Percentiles rank a stretch among this genome's conserved stretches.
Evolutionary conservation across 2,888 invertebrate genomes (phyloP).

Genomic region (Dynastes tityus): DNA sequence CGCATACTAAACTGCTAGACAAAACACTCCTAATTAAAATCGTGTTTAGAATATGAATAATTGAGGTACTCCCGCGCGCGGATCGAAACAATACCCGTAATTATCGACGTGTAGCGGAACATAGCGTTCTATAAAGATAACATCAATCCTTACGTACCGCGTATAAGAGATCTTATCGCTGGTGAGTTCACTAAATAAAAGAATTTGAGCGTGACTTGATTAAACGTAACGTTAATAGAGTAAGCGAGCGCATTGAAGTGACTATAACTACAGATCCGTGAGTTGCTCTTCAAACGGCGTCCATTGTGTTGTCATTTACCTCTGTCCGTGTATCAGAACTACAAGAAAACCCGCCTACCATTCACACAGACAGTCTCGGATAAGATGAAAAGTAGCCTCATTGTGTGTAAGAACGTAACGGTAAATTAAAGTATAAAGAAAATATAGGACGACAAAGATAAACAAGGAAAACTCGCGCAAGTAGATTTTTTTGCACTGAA

Average conservation of each 20-base stretch:
- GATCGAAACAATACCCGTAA: constrained; percentile 19
- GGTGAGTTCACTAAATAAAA: background rate
- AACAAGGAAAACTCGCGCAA: background rate
- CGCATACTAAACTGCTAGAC: constrained; percentile 4
- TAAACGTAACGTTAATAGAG: constrained; percentile 51
- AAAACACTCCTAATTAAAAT: constrained; percentile 15
- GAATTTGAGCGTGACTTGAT: constrained; percentile 46
- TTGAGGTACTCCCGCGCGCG: constrained; percentile 7
- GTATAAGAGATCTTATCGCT: background rate
- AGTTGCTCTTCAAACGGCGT: constrained; percentile 37
- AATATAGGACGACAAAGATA: background rate
- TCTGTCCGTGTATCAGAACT: background rate
- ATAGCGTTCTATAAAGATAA: background rate
- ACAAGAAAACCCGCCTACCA: constrained; percentile 20
- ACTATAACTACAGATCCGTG: constrained; percentile 41
- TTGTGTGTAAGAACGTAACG: background rate
- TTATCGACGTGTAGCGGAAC: constrained; percentile 19
- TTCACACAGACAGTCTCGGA: background rate
- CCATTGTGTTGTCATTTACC: constrained; percentile 49
- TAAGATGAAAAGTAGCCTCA: constrained; percentile 4
- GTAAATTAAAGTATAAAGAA: constrained; percentile 8
- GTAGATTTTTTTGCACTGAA: too few species aligned
- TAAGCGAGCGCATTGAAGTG: constrained; percentile 17
- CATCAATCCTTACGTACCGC: background rate
- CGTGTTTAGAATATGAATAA: constrained; percentile 13